These are phyloP conservation scores for Ochlodes sylvanus DNA, from an alignment of 2,888 invertebrate genomes.

Conservation along the genomic window DNA sequence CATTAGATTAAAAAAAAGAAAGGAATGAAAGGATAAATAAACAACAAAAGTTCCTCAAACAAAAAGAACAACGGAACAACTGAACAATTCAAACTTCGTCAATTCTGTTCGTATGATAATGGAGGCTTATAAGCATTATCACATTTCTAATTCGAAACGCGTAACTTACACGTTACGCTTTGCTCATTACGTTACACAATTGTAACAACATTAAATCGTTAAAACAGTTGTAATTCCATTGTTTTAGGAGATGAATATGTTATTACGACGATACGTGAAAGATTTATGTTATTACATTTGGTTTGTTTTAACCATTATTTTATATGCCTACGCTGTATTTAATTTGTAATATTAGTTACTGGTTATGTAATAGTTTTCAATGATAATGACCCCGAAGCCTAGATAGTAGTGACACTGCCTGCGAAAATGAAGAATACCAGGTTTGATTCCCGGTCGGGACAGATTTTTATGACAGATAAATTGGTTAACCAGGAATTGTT, in stretches of 20 bases:
- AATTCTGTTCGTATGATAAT: conserved; percentile 26
- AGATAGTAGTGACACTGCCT: too few relatives aligned
- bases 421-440: too few relatives aligned
- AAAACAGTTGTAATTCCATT: conserved; percentile 26
- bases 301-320: not conserved
- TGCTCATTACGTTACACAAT: conserved; percentile 29
- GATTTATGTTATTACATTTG: conserved; percentile 17
- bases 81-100: conserved; percentile 15
- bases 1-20: conserved; percentile 8
- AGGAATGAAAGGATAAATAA: conserved; percentile 3
- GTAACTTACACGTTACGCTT: conserved; percentile 24
- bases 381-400: too few relatives aligned
- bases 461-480: too few relatives aligned
- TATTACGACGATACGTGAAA: conserved; percentile 5
- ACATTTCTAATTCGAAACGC: conserved; percentile 27
- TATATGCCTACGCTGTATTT: too few relatives aligned
- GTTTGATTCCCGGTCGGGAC: too few relatives aligned
- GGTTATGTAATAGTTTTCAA: too few relatives aligned
- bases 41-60: conserved; percentile 9
- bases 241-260: conserved; percentile 26
- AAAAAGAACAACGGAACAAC: conserved; percentile 13
- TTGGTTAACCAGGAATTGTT: too few relatives aligned
- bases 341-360: too few relatives aligned
- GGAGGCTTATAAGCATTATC: conserved; percentile 26
- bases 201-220: conserved; percentile 18